A percentile compares a stretch with the other conserved stretches of the same genome.
Conservation (phyloP, 2,888 invertebrate species). For the Nomada ruficornis region DNA sequence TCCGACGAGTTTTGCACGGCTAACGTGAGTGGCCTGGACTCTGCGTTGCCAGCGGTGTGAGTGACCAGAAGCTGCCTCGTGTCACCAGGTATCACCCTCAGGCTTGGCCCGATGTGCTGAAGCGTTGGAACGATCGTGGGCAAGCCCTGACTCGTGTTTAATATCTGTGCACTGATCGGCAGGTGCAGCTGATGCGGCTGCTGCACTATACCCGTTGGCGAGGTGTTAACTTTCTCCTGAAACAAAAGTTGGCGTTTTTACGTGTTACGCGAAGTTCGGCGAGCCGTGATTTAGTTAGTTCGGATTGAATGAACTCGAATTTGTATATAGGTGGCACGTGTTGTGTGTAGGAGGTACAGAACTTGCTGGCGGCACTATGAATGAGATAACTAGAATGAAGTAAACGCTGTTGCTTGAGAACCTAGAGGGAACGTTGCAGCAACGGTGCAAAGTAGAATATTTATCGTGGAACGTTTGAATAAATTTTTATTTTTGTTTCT, state of each 20-base stretch:
- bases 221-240: slow-evolving; percentile 79
- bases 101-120: slow-evolving; percentile 81
- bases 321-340: too few species aligned
- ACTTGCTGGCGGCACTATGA: too few species aligned
- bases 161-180: slow-evolving; percentile 82
- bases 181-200: slow-evolving; percentile 81
- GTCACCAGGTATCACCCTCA: slow-evolving; percentile 82
- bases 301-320: too few species aligned
- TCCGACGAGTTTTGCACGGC: slow-evolving; percentile 79
- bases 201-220: slow-evolving; percentile 76
- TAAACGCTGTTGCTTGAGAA: too few species aligned
- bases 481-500: too few species aligned
- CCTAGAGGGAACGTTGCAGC: too few species aligned
- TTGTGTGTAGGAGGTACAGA: too few species aligned
- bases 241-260: slow-evolving; percentile 10
- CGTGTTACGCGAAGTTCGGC: too few species aligned
- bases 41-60: slow-evolving; percentile 79
- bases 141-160: slow-evolving; percentile 81
- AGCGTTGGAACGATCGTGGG: slow-evolving; percentile 82
- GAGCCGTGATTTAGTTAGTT: too few species aligned
- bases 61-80: slow-evolving; percentile 81
- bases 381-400: too few species aligned
- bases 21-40: slow-evolving; percentile 78
- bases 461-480: too few species aligned
- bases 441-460: too few species aligned